phyloP scores from a whole-genome alignment of 2,888 invertebrate genomes.

The Cantharis rustica region DNA sequence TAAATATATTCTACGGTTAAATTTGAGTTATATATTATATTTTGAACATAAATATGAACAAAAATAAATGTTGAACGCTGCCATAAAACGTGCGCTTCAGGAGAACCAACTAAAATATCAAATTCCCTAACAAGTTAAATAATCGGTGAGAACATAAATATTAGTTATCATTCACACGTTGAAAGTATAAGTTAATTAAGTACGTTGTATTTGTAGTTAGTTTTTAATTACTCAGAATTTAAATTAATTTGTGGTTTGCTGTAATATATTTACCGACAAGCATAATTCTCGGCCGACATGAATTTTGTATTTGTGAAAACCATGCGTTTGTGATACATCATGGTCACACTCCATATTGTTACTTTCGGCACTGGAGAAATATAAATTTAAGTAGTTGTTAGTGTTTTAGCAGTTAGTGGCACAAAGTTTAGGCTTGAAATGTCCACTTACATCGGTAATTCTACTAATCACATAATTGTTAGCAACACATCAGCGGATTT shows the following conservation, averaged over 20 bases:
- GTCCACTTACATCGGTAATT: conserved; percentile 47
- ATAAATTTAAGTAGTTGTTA: conserved; percentile 11
- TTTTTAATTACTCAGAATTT: background rate
- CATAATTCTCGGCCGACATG: conserved; percentile 3
- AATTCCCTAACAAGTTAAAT: conserved; percentile 21
- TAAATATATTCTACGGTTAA: background rate
- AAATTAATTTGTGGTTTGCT: background rate
- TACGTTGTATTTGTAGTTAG: background rate
- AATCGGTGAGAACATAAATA: conserved; percentile 12
- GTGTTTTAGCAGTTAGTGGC: conserved; percentile 14
- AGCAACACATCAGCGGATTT: conserved; percentile 40
- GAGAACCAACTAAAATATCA: background rate
- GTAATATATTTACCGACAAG: background rate
- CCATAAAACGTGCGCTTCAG: background rate
- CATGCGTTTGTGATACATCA: conserved; percentile 56
- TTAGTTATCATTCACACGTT: background rate
- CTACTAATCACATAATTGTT: conserved; percentile 40
- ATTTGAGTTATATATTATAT: background rate
- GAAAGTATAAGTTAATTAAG: background rate
- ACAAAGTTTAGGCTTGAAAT: conserved; percentile 34
- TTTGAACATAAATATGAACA: background rate
- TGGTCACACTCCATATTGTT: conserved; percentile 56
- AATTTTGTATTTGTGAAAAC: conserved; percentile 36
- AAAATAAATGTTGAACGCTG: background rate
- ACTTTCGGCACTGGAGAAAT: conserved; percentile 28